Base-by-base conservation (phyloP, 2,113 vertebrate species). In the Aix galericulata region DNA sequence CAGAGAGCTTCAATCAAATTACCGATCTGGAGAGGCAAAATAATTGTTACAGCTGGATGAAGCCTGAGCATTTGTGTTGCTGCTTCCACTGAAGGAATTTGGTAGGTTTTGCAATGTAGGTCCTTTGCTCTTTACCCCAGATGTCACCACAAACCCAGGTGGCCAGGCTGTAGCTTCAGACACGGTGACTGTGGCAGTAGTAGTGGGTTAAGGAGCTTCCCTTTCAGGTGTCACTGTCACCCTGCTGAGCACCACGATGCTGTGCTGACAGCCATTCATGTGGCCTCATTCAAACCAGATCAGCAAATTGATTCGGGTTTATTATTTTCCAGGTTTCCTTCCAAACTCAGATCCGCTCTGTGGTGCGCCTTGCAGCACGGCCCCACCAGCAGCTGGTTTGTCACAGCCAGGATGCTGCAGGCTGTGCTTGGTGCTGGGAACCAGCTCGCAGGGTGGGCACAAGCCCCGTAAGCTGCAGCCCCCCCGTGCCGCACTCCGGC, bases 371-470 rank as follows among this genome's bases (percentile, higher is more conserved):
- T 74, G n/a, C 3, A 46, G 55, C 3, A 1, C 3, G 16, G 67
- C 71, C 88, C 44, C 82, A 34, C 82, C 38, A 17, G 26, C n/a
- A n/a, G 79, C 40, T 31, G 71, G 27, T 46, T 67, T 8, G 4
- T 58, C 72, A 15, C 67, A 78, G 63, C 31, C 32, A 23, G 64
- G 82, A 59, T 63, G 58, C 83, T 83, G 64, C 55, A 34, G 83
- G 73, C 44, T 4, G 68, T 71, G 77, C 15, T 75, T 31, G 38
- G 90, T 0, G 9, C 94, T 95, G 96, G 91, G 96, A 96, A 95
- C 42, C 82, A 91, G 60, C 86, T 59, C 2, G 0, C 52, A 77
- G 92, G 83, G 83, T 81, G 83, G 91, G 92, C 88, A 89, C 29
- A 48, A 74, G 18, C 73, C 36, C 62, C 0, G 0, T 10, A 21